Conservation (phyloP, 1,140 invertebrate genomes). For the Trichoplusia ni region DNA sequence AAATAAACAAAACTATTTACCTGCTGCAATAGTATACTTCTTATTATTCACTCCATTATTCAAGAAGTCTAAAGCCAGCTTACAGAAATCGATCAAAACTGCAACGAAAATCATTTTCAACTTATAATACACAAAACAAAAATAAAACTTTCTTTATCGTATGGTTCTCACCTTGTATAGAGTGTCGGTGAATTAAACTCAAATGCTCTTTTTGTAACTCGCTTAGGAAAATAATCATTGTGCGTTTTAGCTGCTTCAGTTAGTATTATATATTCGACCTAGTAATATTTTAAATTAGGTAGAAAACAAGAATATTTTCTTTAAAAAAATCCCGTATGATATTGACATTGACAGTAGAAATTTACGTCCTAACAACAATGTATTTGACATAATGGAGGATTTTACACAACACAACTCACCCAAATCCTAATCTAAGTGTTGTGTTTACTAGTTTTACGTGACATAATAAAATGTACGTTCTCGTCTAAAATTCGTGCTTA, state of each 20-base stretch:
- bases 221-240: slow-evolving; percentile 72
- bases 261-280: too few species aligned
- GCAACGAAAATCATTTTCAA: slow-evolving; percentile 44
- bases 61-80: slow-evolving; percentile 83
- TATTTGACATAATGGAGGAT: too few species aligned
- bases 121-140: neutral
- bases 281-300: too few species aligned
- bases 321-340: neutral
- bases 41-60: slow-evolving; percentile 84
- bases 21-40: slow-evolving; percentile 82
- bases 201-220: slow-evolving; percentile 72
- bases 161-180: slow-evolving; percentile 52
- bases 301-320: too few species aligned
- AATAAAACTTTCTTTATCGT: too few species aligned
- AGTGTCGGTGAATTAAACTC: slow-evolving; percentile 59
- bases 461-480: too few species aligned
- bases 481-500: too few species aligned
- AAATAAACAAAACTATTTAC: slow-evolving; percentile 50
- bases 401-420: too few species aligned
- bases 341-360: neutral
- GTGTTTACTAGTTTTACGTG: too few species aligned
- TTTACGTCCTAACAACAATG: too few species aligned
- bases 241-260: too few species aligned
- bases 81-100: slow-evolving; percentile 86
- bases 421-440: too few species aligned